Base-by-base conservation (phyloP, 1,140 invertebrate species). In the Cheumatopsyche charites region DNA sequence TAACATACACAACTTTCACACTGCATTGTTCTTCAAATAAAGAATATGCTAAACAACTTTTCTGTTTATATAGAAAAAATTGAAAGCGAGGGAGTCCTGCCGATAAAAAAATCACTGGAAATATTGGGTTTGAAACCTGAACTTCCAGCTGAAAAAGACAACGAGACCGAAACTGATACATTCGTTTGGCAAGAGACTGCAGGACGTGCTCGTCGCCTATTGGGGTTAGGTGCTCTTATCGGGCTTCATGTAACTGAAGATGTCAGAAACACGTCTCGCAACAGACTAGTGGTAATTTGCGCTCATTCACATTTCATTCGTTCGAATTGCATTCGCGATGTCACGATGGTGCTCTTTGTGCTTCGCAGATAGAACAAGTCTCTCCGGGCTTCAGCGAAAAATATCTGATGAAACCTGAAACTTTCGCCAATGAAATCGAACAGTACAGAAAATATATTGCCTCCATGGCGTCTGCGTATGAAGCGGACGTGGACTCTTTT, bases 221-320 rank as follows among this genome's bases (percentile, higher is more conserved):
- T 90, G 15, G 88, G 88, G 0, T 81, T 89, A 41, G 87, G 85
- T 75, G 81, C 88, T n/a, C 79, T 90, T 9, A 73, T 89, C 11
- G 88, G 88, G 74, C 85, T 90, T 72, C 88, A 88, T 77, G 86
- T 90, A 2, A 86, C 85, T 65, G 88, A 90, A 77, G 88, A 90
- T 72, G 83, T 90, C 11, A 82, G 87, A 74, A 87, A 90, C 74
- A 89, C 88, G 11, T 86, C 87, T 70, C 80, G 82, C 65, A 89
- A 90, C 72, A 80, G 87, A 23, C 88, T 90, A 77, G 88, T 88
- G 83, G 89, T 88, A 75, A 83, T 80, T 77, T 69, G 47, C n/a
- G 43, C 17, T 67, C 1, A 41, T 5, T 29, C 42, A 19, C 21
- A 68, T 41, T 43, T 7, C 45, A 36, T 62, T 43, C 36, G 6